Evolutionary conservation across 2,888 invertebrate genomes (phyloP), one percentile per base, ranked within the genome.

Genomic region (Habroteleia sp.): DNA sequence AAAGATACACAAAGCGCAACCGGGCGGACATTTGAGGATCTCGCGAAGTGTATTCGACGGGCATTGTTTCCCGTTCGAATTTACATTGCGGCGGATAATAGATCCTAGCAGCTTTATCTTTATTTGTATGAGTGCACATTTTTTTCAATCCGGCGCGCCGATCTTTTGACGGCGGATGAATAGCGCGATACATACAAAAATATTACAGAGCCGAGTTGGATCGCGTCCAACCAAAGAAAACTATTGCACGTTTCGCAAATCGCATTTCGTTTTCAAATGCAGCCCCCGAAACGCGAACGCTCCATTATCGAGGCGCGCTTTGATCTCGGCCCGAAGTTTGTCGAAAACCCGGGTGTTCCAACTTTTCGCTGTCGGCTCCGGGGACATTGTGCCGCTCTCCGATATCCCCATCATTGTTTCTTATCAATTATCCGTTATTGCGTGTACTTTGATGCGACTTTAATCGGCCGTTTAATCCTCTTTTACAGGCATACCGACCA

Each of bases 401-500:
- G 31, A 20, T 66, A 29, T 44, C 20, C 13, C n/a, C 14, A 31
- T 33, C 20, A 42, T 42, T 58, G 23, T 39, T 58, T 42, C 10
- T 42, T 42, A 33, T 33, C 31, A 23, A 48, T 50, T 39, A 48
- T 48, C 39, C 33, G 8, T 8, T 11, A 42, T 52, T 13, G 13
- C 7, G 16, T 29, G 27, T 10, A 8, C 13, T 42, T 58, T 42
- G 33, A 46, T 44, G 13, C 1, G 10, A 14, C 13, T 29, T 33
- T 54, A 16, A 44, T 35, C 0, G 25, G 4, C 13, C 25, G 10
- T 25, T 25, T 7, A 3, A 7, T 25, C 3, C 7, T 3, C 29
- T 33, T 42, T 81, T 73, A 25, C 89, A 96, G 96, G 95, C 33
- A 90, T 92, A 69, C 96, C 96, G 0, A 96, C 96, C 0, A 91